Evolutionary conservation across 64 coral and sea anemone species (phyloP), one percentile per base, ranked within the genome.

Genomic region (Montipora capricornis): DNA sequence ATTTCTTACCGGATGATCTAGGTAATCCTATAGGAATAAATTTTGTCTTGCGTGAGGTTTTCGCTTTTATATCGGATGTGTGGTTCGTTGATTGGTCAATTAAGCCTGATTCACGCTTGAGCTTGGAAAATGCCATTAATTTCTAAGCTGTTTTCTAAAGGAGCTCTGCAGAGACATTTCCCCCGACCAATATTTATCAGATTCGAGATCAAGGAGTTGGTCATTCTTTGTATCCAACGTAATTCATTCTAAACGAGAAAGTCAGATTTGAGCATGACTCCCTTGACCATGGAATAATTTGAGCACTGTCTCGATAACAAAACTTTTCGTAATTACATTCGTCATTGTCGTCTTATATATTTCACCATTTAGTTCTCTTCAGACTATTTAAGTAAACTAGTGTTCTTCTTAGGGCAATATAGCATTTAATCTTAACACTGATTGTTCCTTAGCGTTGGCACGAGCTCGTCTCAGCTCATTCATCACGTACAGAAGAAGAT

Each of bases 121-220:
- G 45, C n/a, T 66, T 58, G 11, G 6, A 14, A 82, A 82, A 82
- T 82, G 62, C 80, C 80, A 44, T 57, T n/a, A 49, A 73, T 16
- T 17, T 11, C 9, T 49, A 11, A 51, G 5, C 68, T 68, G 37
- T 51, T 86, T 50, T 17, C 60, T 9, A 8, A 50, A 86, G 46
- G 15, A 51, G 1, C 22, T 8, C 46, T 73, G 13, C 12, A 78
- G 14, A 5, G 60, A 19, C 16, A 16, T 47, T 84, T 84, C 14
- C 44, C 61, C 44, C 47, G 1, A 8, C 44, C 66, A 71, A 86
- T 86, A 86, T 86, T 57, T 61, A 7, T 22, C 45, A 86, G 44
- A 71, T 71, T 51, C 71, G 66, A 4, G 19, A 47, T 16, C 50
- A 86, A 71, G n/a, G 71, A 8, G 62, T 37, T 37, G 55, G 20